Evolutionary conservation across 2,113 vertebrate species (phyloP), one percentile per base, ranked within the genome.

Genomic region (Patagioenas fasciata): DNA sequence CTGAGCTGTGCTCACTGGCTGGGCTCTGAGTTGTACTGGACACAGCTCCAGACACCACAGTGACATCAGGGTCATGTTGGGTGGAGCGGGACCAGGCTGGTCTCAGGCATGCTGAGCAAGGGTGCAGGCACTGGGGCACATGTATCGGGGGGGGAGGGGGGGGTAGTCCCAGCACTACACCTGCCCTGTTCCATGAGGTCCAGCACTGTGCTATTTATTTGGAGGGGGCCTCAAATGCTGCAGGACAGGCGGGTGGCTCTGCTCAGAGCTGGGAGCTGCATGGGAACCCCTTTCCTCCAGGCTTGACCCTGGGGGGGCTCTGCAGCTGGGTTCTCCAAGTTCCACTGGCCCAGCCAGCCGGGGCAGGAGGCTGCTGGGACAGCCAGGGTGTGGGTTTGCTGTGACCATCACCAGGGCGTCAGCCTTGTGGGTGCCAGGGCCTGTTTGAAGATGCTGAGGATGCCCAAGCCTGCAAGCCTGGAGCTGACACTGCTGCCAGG

Each of bases 361-460:
- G 34, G 42, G 34, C 50, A 69, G 29, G 20, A 61, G 50, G 42
- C 64, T 77, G 32, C 72, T 62, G 56, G 77, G 19, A 20, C 25
- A 47, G 50, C 19, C 1, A 2, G 48, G 11, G 9, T 28, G 57
- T 0, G 0, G 21, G 21, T 47, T 57, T 73, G 82, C 26, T 5
- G 0, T 70, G 58, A 23, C 31, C 28, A 20, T 29, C 13, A 23
- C 7, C 0, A 0, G 13, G 13, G 23, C 78, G n/a, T 61, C 11
- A 47, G 60, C 50, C 62, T 40, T 40, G 11, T 3, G 47, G 2
- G 3, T 60, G 34, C 75, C 4, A 12, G 61, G 24, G 25, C 42
- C 1, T 1, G 31, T 4, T 47, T 74, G 78, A 71, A 94, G 81
- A 87, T 19, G 57, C 87, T 91, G 66, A 73, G 88, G 60, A n/a